phyloP scores from a whole-genome alignment of 2,113 vertebrate genomes.

The Rhynchopsitta pachyrhyncha region DNA sequence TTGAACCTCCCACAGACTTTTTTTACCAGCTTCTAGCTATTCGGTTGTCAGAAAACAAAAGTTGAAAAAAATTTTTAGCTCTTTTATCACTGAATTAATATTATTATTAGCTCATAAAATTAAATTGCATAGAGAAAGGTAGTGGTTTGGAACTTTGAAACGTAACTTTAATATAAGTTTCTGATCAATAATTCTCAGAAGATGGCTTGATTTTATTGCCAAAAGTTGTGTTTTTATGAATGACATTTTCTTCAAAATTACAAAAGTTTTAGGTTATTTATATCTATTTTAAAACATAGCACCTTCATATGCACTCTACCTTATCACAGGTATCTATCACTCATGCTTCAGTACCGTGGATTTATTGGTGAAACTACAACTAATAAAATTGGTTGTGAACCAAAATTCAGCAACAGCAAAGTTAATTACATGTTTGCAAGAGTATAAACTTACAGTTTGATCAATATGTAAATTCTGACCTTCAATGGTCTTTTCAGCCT shows the following conservation, averaged over 20 bases:
- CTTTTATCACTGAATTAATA: background rate
- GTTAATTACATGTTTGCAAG: conserved; percentile 81
- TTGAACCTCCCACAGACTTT: background rate
- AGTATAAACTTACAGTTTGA: conserved; percentile 81
- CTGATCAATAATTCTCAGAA: background rate
- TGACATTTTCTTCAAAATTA: conserved; percentile 17
- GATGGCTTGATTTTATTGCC: background rate
- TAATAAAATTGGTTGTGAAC: conserved; percentile 81
- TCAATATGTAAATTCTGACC: conserved; percentile 88
- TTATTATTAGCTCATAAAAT: background rate
- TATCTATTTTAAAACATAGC: background rate
- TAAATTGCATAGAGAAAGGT: background rate
- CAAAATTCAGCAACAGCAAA: conserved; percentile 82
- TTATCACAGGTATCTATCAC: conserved; percentile 59
- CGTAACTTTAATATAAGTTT: background rate
- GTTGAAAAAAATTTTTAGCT: background rate
- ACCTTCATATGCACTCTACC: conserved; percentile 28
- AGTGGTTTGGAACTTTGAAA: background rate
- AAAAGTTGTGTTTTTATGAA: background rate
- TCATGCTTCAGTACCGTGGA: conserved; percentile 59
- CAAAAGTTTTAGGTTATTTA: background rate
- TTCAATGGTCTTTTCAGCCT: conserved; percentile 81
- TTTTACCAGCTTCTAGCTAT: background rate
- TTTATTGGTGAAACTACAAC: conserved; percentile 73
- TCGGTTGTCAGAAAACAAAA: background rate